Evolutionary conservation across 2,888 invertebrate genomes (phyloP).

Genomic region (Thera britannica): DNA sequence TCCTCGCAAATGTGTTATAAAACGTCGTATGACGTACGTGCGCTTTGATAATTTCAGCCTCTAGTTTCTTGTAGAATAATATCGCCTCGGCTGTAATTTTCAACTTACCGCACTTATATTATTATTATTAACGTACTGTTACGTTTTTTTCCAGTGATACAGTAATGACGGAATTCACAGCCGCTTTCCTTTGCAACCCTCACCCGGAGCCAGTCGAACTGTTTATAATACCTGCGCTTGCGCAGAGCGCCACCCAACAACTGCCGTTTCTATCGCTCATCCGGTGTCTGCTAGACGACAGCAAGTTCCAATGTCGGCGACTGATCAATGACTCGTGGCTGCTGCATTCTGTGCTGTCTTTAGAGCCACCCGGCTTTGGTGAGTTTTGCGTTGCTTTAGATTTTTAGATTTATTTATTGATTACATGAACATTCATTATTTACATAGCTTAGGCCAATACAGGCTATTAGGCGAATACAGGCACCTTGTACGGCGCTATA

Average conservation of each 20-base stretch:
- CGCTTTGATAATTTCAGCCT: too few species aligned
- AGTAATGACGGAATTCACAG: constrained; percentile 84
- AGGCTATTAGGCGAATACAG: too few species aligned
- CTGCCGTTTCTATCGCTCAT: constrained; percentile 84
- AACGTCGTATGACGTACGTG: too few species aligned
- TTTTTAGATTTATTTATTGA: too few species aligned
- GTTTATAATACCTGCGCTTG: constrained; percentile 89
- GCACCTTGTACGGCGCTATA: too few species aligned
- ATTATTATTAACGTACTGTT: too few species aligned
- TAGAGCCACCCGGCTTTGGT: constrained; percentile 88
- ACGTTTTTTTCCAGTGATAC: constrained; percentile 60
- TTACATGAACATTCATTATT: too few species aligned
- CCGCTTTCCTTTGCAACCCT: constrained; percentile 87
- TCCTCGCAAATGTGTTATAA: too few species aligned
- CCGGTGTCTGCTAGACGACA: constrained; percentile 67
- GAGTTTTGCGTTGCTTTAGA: constrained; percentile 55
- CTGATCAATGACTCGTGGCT: constrained; percentile 86
- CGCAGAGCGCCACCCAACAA: constrained; percentile 62
- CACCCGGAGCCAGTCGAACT: constrained; percentile 88
- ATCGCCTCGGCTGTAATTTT: too few species aligned
- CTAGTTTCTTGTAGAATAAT: too few species aligned
- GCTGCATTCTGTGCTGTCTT: constrained; percentile 87
- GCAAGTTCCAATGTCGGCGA: constrained; percentile 74
- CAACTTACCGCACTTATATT: too few species aligned
- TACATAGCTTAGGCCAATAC: too few species aligned